A percentile compares a stretch with the other conserved stretches of the same genome.
These are phyloP conservation scores for Ctenochaetus hawaiiensis DNA, from an alignment of 2,797 vertebrate genomes.

Conservation along the genomic window DNA sequence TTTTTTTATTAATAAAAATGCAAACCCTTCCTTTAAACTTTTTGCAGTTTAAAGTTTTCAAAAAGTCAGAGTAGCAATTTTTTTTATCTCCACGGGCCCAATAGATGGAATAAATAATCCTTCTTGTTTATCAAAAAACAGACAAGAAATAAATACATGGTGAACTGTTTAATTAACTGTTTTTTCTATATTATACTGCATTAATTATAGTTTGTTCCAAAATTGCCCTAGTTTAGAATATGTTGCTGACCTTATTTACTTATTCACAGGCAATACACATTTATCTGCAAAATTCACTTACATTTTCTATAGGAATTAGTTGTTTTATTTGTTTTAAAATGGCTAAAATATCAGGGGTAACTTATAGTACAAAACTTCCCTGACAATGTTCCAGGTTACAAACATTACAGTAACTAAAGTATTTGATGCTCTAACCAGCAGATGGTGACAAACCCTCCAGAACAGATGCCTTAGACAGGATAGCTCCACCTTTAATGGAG, in stretches of 20 bases:
- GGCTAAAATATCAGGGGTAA: neutral
- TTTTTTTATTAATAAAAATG: too few species aligned
- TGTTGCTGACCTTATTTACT: neutral
- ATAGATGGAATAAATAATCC: neutral
- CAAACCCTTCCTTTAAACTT: too few species aligned
- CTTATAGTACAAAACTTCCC: neutral
- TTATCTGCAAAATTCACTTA: neutral
- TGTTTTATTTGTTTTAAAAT: neutral
- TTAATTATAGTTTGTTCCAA: neutral
- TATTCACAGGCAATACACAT: neutral
- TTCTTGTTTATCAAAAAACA: neutral
- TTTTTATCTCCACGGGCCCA: neutral
- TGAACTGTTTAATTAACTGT: neutral
- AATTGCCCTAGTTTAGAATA: neutral
- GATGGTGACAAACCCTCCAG: slow-evolving; percentile 66
- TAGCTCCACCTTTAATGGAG: neutral
- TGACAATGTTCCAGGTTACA: neutral
- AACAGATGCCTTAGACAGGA: slow-evolving; percentile 8
- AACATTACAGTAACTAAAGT: neutral
- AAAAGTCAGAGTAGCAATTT: too few species aligned
- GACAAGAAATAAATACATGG: neutral
- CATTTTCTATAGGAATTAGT: neutral
- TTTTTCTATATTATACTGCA: too few species aligned
- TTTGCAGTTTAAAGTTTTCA: too few species aligned
- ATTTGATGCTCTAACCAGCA: slow-evolving; percentile 58